Percentiles rank a stretch among this genome's conserved stretches.
Evolutionary conservation across 2,113 vertebrate species (phyloP).

Genomic region (Scolopax mira): DNA sequence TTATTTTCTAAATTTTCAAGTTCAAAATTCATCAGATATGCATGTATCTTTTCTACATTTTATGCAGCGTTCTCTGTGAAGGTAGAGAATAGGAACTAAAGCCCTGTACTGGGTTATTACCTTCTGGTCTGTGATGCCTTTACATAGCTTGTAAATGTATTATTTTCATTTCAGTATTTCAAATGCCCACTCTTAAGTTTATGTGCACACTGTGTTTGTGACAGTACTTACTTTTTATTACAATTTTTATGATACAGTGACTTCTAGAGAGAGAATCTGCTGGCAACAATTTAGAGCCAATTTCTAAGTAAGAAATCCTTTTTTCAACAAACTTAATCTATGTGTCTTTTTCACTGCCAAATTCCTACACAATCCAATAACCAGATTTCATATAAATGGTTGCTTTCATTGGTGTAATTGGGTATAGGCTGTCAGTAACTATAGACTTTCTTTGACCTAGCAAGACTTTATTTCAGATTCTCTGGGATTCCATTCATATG

Average conservation of each 20-base stretch:
- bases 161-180: background rate
- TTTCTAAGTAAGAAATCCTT: background rate
- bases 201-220: background rate
- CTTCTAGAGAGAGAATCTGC: background rate
- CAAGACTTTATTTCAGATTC: background rate
- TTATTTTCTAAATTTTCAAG: background rate
- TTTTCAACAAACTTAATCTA: background rate
- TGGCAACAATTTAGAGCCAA: background rate
- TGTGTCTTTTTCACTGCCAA: background rate
- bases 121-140: background rate
- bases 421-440: background rate
- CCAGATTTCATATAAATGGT: background rate
- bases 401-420: background rate
- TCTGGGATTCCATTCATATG: background rate
- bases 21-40: background rate
- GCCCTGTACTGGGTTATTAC: background rate
- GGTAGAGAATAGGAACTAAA: background rate
- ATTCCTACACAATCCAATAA: background rate
- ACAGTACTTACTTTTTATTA: constrained; percentile 5
- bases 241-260: background rate
- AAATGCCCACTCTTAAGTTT: background rate
- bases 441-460: background rate
- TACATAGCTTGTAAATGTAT: background rate
- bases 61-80: background rate
- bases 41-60: background rate